A percentile compares a stretch with the other conserved stretches of the same genome.
These are phyloP conservation scores for Odocoileus hemionus DNA, from an alignment of 2,113 vertebrate species.

Conservation along the genomic window DNA sequence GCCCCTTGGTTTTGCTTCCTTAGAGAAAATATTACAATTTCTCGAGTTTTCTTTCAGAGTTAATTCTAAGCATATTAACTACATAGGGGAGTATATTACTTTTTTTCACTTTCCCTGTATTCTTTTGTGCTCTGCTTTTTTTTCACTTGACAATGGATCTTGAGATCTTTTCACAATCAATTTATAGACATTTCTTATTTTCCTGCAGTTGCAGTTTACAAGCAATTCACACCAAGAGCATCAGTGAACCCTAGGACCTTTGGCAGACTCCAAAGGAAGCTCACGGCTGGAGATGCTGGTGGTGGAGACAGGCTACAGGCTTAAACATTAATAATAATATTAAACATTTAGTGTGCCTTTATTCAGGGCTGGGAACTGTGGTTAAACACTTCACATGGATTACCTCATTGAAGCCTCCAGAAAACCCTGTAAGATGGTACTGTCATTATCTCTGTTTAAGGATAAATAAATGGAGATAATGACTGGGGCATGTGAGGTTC, in stretches of 20 bases:
- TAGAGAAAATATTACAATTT: neutral
- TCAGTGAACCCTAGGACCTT: neutral
- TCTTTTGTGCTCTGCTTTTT: neutral
- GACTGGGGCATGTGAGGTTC: neutral
- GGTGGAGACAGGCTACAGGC: neutral
- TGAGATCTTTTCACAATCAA: neutral
- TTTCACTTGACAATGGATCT: neutral
- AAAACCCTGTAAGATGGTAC: neutral
- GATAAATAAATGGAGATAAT: neutral
- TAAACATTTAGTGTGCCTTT: neutral
- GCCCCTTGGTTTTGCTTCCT: neutral
- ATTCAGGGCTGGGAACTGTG: neutral
- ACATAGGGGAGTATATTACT: neutral
- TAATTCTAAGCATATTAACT: neutral
- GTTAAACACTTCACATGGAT: neutral
- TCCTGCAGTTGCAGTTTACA: neutral
- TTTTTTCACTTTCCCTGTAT: neutral
- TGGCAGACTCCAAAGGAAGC: neutral
- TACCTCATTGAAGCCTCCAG: neutral
- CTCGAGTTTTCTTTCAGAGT: neutral
- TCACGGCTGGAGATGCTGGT: neutral
- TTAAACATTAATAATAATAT: conserved; percentile 30
- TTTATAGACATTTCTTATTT: neutral
- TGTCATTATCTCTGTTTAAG: neutral
- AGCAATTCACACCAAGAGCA: neutral